Percentiles rank a stretch among this genome's conserved stretches.
Evolutionary conservation across 2,888 invertebrate species (phyloP).

Genomic region (Trichogramma dendrolimi): DNA sequence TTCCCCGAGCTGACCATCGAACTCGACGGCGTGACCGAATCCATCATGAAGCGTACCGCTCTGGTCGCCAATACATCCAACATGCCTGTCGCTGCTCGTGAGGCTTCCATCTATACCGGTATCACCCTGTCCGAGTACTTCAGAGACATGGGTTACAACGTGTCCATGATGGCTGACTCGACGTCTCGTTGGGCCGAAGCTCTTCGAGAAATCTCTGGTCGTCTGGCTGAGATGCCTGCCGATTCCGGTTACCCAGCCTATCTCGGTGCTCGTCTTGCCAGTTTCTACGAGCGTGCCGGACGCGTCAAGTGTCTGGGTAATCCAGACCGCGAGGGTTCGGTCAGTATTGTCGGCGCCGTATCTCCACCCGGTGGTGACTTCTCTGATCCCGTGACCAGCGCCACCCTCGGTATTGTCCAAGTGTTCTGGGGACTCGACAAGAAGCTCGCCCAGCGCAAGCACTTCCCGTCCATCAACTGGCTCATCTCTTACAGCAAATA

Average conservation of each 20-base stretch:
- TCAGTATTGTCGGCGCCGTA: conserved; percentile 99
- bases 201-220: conserved; percentile 97
- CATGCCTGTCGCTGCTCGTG: conserved; percentile 99
- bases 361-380: conserved; percentile 99
- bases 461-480: conserved; percentile 99
- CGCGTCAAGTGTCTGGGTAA: conserved; percentile 92
- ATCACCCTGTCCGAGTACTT: conserved; percentile 99
- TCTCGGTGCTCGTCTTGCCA: conserved; percentile 94
- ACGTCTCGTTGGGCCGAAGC: conserved; percentile 99
- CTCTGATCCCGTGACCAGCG: conserved; percentile 99
- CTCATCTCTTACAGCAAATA: conserved; percentile 97
- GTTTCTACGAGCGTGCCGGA: conserved; percentile 99
- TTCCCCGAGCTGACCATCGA: conserved; percentile 98
- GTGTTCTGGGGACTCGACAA: conserved; percentile 99
- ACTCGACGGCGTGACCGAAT: conserved; percentile 92
- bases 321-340: conserved; percentile 96
- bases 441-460: conserved; percentile 97
- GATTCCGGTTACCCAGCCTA: conserved; percentile 99
- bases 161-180: conserved; percentile 99
- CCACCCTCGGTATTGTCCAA: conserved; percentile 97
- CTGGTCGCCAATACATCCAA: conserved; percentile 99
- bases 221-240: conserved; percentile 99
- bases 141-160: conserved; percentile 99
- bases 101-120: conserved; percentile 98
- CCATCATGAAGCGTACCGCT: conserved; percentile 99